Percentiles rank a stretch among this genome's conserved stretches.
These are phyloP conservation scores for Siphonodentalium dalli DNA, from an alignment of 2,888 invertebrate species.

Conservation along the genomic window DNA sequence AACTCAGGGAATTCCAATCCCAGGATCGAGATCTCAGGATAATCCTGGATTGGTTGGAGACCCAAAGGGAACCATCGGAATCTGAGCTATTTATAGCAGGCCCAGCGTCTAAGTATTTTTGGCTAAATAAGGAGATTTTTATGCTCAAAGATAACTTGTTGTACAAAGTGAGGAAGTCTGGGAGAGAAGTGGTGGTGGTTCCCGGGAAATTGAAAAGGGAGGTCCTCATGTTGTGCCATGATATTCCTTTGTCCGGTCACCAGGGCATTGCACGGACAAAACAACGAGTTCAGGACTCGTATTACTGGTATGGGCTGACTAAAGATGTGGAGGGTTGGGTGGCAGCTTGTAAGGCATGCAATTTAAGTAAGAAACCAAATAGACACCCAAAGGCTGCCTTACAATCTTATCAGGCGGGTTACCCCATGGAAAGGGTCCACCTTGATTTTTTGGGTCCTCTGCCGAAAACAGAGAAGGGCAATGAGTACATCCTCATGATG, in stretches of 20 bases:
- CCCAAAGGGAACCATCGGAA: neutral
- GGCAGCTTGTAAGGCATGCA: neutral
- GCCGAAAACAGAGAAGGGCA: slow-evolving; percentile 6
- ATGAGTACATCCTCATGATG: slow-evolving; percentile 17
- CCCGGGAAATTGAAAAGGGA: neutral
- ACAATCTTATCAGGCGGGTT: slow-evolving; percentile 81
- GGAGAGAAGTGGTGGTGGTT: neutral
- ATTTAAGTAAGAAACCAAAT: neutral
- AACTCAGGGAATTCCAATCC: neutral
- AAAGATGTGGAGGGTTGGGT: too few species aligned
- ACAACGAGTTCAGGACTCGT: slow-evolving; percentile 3
- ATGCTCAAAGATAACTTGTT: neutral
- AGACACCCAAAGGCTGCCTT: neutral
- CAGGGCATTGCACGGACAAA: slow-evolving; percentile 8
- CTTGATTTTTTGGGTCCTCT: slow-evolving; percentile 17
- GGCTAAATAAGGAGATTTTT: neutral
- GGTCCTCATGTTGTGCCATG: neutral
- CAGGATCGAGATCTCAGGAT: neutral
- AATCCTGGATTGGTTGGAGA: slow-evolving; percentile 2
- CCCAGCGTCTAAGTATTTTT: slow-evolving; percentile 7
- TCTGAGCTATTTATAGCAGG: neutral
- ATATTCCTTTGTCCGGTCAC: slow-evolving; percentile 7
- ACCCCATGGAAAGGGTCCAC: slow-evolving; percentile 18
- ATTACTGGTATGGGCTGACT: neutral
- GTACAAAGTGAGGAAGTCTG: neutral